Base-by-base conservation (phyloP, 2,797 vertebrate species). In the Falco berigora region DNA sequence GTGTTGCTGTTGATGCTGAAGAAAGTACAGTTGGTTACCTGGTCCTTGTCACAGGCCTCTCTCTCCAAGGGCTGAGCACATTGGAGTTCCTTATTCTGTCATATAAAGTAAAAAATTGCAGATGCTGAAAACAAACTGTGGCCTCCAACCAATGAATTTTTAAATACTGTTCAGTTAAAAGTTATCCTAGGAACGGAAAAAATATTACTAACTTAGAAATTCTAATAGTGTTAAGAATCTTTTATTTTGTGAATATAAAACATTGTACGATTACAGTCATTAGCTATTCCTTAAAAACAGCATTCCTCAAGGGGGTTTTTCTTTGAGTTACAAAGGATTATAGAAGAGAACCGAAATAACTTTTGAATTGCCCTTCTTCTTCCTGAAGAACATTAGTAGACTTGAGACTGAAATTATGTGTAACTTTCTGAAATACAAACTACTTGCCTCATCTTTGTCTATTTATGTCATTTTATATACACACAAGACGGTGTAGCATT, bases 121-220 rank as follows among this genome's bases (percentile, higher is more conserved):
- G 38, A 22, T 6, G 9, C 18, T 81, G 44, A 58, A 67, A 72
- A 38, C 3, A 67, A 40, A 10, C 27, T 40, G 16, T 61, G 4
- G 12, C 23, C 32, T 77, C 17, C 14, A 76, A 42, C 15, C 9
- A 30, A 12, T 30, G 21, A 2, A 14, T 20, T 55, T 73, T 85
- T 16, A 34, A 23, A 25, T 64, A 67, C 8, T 42, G 4, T 5
- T 38, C 28, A 71, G 14, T 30, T 56, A 30, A 82, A 82, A 55
- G 22, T 30, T 79, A 23, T 30, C 55, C 3, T 8, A 4, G 7
- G 6, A 4, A 8, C 2, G 4, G 4, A 3, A 13, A 19, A 27
- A 22, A 22, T 44, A 18, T n/a, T 86, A 10, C 10, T 8, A 38
- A 32, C 22, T 69, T 27, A 40, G 5, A 27, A 25, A 49, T 80